A percentile compares a stretch with the other conserved stretches of the same genome.
Evolutionary conservation across 2,113 vertebrate species (phyloP).

Genomic region (Thalassarche chlororhynchos): DNA sequence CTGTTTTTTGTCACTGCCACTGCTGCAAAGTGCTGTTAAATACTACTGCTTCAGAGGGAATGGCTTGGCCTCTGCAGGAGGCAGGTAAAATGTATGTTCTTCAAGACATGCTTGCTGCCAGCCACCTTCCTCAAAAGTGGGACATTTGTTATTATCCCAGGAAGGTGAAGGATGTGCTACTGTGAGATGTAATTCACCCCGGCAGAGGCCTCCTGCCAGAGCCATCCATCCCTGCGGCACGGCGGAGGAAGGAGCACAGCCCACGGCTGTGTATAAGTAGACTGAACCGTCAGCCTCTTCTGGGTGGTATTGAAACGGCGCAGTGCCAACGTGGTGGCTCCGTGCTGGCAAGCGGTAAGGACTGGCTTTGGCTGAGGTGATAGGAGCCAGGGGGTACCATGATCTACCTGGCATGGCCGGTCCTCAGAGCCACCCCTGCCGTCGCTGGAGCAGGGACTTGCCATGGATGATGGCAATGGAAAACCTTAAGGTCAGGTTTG

Average conservation of each 20-base stretch:
- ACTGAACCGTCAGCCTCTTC: not conserved
- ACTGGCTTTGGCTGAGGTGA: not conserved
- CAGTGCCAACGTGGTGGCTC: not conserved
- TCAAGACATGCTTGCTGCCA: not conserved
- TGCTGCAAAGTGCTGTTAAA: not conserved
- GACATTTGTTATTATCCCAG: not conserved
- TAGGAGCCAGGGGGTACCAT: not conserved
- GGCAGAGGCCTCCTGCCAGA: not conserved
- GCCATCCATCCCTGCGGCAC: not conserved
- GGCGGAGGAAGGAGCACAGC: not conserved
- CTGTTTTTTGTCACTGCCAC: not conserved
- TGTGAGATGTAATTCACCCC: not conserved
- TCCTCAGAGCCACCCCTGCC: not conserved
- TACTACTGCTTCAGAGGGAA: not conserved
- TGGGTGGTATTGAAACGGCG: fast-evolving
- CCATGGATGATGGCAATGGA: not conserved
- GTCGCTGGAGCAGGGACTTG: not conserved
- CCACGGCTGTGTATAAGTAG: not conserved
- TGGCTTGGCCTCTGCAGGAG: not conserved
- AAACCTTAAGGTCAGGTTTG: not conserved
- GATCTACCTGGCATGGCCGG: not conserved
- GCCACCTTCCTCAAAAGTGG: not conserved
- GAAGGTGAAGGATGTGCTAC: not conserved
- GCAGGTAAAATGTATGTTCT: not conserved
- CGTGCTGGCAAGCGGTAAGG: fast-evolving